Conservation (phyloP, 2,113 vertebrate genomes). For the Fregata magnificens region DNA sequence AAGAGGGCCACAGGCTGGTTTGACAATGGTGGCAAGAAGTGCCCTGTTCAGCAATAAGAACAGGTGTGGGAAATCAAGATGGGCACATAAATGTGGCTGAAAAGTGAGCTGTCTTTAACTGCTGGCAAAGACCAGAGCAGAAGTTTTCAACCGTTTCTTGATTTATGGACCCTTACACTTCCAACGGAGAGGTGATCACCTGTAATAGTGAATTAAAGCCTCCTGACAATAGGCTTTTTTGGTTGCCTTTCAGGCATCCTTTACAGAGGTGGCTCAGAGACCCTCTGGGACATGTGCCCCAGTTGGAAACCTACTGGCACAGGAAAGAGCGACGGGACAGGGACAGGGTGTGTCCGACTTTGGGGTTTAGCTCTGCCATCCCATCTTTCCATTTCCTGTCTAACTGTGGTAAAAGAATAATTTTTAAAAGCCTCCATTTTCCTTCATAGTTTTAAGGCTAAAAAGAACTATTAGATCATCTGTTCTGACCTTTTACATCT, state of each 20-base stretch:
- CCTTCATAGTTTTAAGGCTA: slow-evolving; percentile 13
- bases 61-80: neutral
- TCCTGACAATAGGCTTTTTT: neutral
- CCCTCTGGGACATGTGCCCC: neutral
- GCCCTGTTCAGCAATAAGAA: neutral
- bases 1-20: neutral
- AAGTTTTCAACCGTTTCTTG: slow-evolving; percentile 6
- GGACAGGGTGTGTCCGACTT: neutral
- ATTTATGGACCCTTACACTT: neutral
- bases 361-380: neutral
- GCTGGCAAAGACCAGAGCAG: neutral
- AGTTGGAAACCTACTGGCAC: neutral
- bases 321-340: neutral
- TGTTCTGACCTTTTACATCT: slow-evolving; percentile 43
- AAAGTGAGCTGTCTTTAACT: neutral
- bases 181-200: neutral
- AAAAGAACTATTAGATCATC: slow-evolving; percentile 20
- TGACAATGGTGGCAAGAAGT: neutral
- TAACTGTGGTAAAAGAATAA: neutral
- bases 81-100: neutral
- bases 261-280: neutral
- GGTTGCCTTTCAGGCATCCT: neutral
- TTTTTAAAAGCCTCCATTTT: slow-evolving; percentile 24
- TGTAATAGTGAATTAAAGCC: slow-evolving; percentile 9
- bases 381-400: neutral